Evolutionary conservation across 2,113 vertebrate genomes (phyloP).

Genomic region (Calyptommatus sinebrachiatus): DNA sequence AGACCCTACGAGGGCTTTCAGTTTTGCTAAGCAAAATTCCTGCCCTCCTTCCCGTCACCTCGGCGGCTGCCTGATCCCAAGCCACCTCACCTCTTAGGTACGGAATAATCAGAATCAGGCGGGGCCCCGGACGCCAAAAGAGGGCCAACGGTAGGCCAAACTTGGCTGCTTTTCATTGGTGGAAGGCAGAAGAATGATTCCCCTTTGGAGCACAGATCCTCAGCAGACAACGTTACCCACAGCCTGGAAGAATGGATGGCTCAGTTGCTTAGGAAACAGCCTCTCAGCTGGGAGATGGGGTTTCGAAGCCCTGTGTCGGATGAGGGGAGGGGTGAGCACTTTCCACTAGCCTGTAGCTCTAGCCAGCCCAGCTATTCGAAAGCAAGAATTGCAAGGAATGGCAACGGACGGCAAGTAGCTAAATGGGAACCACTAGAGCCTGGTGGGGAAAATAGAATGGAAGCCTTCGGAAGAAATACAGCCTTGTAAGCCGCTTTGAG

Average conservation of each 20-base stretch:
- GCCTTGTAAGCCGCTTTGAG: too few relatives aligned
- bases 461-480: too few relatives aligned
- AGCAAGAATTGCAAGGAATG: too few relatives aligned
- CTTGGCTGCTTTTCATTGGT: background rate
- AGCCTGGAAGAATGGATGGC: background rate
- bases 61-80: rapidly evolving
- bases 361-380: too few relatives aligned
- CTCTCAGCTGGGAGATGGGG: too few relatives aligned
- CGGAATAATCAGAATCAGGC: conserved; percentile 15
- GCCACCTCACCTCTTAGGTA: background rate
- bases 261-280: too few relatives aligned
- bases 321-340: too few relatives aligned
- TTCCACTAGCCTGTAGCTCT: too few relatives aligned
- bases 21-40: background rate
- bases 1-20: background rate
- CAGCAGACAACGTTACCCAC: background rate
- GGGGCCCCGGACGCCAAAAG: background rate
- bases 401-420: too few relatives aligned
- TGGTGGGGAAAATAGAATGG: too few relatives aligned
- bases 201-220: background rate
- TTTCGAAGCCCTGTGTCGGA: too few relatives aligned
- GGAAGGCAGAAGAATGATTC: rapidly evolving
- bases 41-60: background rate
- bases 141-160: rapidly evolving
- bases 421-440: too few relatives aligned